phyloP scores from a whole-genome alignment of 2,888 invertebrate species.

The Idaea biselata region DNA sequence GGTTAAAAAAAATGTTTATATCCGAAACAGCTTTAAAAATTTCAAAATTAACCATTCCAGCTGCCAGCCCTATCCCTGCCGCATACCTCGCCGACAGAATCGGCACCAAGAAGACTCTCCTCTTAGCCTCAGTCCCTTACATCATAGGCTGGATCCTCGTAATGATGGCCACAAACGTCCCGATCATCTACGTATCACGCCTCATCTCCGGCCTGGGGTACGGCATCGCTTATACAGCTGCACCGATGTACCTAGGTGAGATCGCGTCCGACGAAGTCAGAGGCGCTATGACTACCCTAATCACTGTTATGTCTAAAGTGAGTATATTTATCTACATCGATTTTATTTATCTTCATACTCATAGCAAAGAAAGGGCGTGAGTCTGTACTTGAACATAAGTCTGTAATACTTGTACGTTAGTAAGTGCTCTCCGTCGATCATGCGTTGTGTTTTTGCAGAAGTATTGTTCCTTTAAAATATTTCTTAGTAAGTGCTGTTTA shows the following conservation, averaged over 20 bases:
- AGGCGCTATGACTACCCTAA: constrained; percentile 81
- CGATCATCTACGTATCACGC: constrained; percentile 79
- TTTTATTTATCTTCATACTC: too few species aligned
- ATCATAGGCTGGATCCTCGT: constrained; percentile 84
- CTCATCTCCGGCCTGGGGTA: constrained; percentile 83
- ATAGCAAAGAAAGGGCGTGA: too few species aligned
- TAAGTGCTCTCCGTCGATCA: too few species aligned
- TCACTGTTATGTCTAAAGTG: constrained; percentile 80
- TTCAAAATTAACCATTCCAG: constrained; percentile 48
- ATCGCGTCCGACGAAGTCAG: constrained; percentile 81
- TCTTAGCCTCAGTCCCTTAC: constrained; percentile 81
- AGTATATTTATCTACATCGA: constrained; percentile 21
- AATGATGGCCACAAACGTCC: constrained; percentile 78
- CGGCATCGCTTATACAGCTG: constrained; percentile 81
- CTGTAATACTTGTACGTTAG: too few species aligned
- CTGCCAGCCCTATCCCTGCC: constrained; percentile 82
- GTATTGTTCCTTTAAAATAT: too few species aligned
- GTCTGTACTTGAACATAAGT: not conserved
- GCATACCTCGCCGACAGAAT: constrained; percentile 83
- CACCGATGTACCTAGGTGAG: constrained; percentile 83
- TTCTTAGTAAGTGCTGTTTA: too few species aligned
- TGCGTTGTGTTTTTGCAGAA: too few species aligned
- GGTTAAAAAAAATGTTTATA: too few species aligned
- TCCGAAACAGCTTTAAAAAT: not conserved
- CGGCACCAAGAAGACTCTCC: constrained; percentile 83